Percentiles rank a stretch among this genome's conserved stretches.
Evolutionary conservation across 1,140 invertebrate species (phyloP).

Genomic region (Drosophila arawakana): DNA sequence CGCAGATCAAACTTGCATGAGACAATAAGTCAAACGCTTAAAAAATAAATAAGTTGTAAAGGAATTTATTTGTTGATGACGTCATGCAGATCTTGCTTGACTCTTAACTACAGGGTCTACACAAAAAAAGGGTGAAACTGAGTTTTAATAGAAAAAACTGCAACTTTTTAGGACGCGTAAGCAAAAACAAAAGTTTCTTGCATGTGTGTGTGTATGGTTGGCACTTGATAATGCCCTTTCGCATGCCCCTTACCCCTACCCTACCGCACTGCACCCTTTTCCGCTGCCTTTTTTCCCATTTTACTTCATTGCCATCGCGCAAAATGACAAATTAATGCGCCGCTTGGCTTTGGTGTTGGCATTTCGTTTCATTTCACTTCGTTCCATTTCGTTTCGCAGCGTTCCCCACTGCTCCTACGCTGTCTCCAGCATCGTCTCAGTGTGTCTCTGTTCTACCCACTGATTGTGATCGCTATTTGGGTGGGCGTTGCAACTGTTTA

Average conservation of each 20-base stretch:
- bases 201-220: conserved; percentile 48
- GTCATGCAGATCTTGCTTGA: too few species aligned
- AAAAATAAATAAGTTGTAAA: not conserved
- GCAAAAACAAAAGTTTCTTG: conserved; percentile 68
- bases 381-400: conserved; percentile 7
- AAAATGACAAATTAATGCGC: conserved; percentile 80
- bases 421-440: too few species aligned
- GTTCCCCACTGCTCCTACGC: not conserved
- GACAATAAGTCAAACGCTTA: not conserved
- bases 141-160: conserved; percentile 62
- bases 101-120: too few species aligned
- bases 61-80: too few species aligned
- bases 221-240: conserved; percentile 61
- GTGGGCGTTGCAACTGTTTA: conserved; percentile 57
- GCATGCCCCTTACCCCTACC: conserved; percentile 22
- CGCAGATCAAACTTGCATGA: too few species aligned
- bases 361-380: conserved; percentile 17
- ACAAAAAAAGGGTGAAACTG: not conserved
- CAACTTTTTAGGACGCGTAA: conserved; percentile 55
- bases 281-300: not conserved
- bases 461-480: conserved; percentile 6
- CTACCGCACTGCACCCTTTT: not conserved
- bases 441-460: not conserved
- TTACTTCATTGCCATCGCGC: conserved; percentile 39
- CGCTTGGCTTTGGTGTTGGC: conserved; percentile 45